Base-by-base conservation (phyloP, 2,888 invertebrate genomes). In the Spisula solida region DNA sequence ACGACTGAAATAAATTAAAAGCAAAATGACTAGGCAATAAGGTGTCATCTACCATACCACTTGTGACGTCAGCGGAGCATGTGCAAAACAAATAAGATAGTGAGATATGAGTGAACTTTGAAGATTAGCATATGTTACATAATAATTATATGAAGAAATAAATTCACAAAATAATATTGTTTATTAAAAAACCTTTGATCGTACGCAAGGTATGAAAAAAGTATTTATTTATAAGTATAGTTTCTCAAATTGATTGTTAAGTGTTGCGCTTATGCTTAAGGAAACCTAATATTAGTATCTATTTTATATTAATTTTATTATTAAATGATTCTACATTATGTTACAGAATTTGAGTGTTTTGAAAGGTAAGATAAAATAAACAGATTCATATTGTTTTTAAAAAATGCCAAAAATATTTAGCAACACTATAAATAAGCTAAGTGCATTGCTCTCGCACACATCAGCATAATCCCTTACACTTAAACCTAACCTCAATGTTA, bases 1-100 rank as follows among this genome's bases (percentile, higher is more conserved):
- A 99, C 97, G 99, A 99, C 99, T 99, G 98, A 96, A 98, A 96
- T 94, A 94, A 95, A 95, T 93, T 93, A 93, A 94, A 94, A 94
- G 94, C 93, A 94, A 94, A 94, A 93, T 94, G 93, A 94, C 93
- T 91, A 93, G 92, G 91, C 90, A 90, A 88, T 92, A 92, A 86
- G 89, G 91, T 91, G 91, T 88, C 78, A 79, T 48, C 85, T 88
- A 91, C 88, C 51, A 86, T 92, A 92, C 92, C 92, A 92, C 92
- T 87, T 88, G 88, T 86, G 86, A 48, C 51, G n/a, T 85, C 85
- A 47, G 70, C 83, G 83, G 18, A 75, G 83, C 83, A 83, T 51
- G 83, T 83, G 83, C 75, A 83, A 70, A 83, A 83, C 51, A 51
- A 60, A 83, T 48, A 83, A 83, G 83, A 83, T 75, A 75, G 47